Base-by-base conservation (phyloP, 2,888 invertebrate genomes). In the Zootermopsis nevadensis region DNA sequence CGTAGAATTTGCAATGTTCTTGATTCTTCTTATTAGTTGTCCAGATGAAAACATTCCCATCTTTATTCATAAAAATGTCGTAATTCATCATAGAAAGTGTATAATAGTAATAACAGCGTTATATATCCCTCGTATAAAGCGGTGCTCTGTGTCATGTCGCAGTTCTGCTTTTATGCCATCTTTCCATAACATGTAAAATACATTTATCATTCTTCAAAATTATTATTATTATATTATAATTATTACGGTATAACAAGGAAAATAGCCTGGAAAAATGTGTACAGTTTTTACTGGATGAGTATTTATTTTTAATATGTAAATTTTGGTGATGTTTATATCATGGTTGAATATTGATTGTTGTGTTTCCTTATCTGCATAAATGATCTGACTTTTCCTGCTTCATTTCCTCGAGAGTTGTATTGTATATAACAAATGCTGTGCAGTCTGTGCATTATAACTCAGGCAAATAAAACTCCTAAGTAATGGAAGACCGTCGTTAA, bases 291-390 rank as follows among this genome's bases (percentile, higher is more conserved):
- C 74, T 38, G 74, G 31, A 38, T 2, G 19, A 72, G 35, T 72
- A 72, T 72, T 72, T 72, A 72, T 72, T 72, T 72, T 33, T 33
- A 72, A 72, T 72, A 72, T 72, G 72, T 72, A 72, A 72, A 72
- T 72, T 67, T 72, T 72, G 72, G 38, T n/a, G 24, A 74, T 69
- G 60, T 60, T n/a, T 60, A n/a, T 60, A n/a, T 60, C 27, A 1
- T 60, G 60, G 27, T 60, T 60, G 27, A 4, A 60, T 48, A 12
- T 60, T 60, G 3, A 4, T n/a, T 60, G 12, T n/a, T 60, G 27
- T 15, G 53, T 60, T 60, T 60, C 60, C 8, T 60, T 27, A 6
- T 60, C 7, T 60, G 27, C 60, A 10, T 60, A 60, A 60, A 27
- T 60, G 27, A 6, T 48, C 48, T 48, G 48, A 15, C 48, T 48